Percentiles rank a stretch among this genome's conserved stretches.
Conservation (phyloP, 1,140 invertebrate species). For the Aphis gossypii region DNA sequence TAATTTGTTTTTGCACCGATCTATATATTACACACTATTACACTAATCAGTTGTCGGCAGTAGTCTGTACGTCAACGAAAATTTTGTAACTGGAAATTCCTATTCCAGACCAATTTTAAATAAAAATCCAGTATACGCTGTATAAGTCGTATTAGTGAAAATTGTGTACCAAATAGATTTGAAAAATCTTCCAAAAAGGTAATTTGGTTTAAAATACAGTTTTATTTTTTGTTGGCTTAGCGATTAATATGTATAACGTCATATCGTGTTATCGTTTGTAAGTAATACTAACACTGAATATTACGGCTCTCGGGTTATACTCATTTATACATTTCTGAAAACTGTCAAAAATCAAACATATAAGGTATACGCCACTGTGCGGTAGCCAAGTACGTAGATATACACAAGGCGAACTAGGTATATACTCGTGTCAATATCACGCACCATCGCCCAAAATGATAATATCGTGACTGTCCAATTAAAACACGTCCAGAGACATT, state of each 20-base stretch:
- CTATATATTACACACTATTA: too few species aligned
- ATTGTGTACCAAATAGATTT: neutral
- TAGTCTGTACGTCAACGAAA: neutral
- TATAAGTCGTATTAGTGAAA: neutral
- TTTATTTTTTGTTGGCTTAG: neutral
- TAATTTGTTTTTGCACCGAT: neutral
- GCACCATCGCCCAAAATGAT: neutral
- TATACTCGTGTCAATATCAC: neutral
- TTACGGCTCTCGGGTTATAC: neutral
- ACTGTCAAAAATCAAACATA: neutral
- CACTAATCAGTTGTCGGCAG: neutral
- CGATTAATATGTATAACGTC: too few species aligned
- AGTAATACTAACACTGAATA: neutral
- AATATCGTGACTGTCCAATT: neutral
- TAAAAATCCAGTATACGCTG: neutral
- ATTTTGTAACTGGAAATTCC: neutral
- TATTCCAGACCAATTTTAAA: neutral
- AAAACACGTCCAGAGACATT: neutral
- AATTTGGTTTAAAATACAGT: neutral
- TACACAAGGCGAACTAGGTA: neutral
- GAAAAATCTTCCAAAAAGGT: neutral
- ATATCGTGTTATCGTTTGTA: neutral
- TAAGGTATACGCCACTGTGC: neutral
- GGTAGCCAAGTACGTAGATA: neutral
- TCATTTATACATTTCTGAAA: neutral